These are phyloP conservation scores for Rhinoraja longicauda DNA, from an alignment of 2,797 vertebrate species.

Conservation along the genomic window DNA sequence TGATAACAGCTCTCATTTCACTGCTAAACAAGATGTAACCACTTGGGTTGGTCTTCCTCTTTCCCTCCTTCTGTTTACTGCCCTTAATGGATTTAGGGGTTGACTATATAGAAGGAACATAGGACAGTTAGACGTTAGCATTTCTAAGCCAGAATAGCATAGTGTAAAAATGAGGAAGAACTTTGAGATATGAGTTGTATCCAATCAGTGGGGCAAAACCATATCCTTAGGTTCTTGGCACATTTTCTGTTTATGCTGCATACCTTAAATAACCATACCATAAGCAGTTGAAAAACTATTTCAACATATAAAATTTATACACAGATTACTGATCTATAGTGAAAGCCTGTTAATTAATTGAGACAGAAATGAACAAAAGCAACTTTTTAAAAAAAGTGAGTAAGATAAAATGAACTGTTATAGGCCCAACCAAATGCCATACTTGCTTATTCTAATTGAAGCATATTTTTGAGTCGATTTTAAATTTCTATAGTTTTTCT, in stretches of 20 bases:
- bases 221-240: neutral
- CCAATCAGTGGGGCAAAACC: neutral
- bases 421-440: neutral
- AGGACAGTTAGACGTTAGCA: slow-evolving; percentile 40
- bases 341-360: neutral
- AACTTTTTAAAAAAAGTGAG: neutral
- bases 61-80: slow-evolving; percentile 89
- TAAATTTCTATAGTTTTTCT: neutral
- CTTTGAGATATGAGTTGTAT: neutral
- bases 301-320: neutral
- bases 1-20: slow-evolving; percentile 97
- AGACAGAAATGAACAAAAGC: neutral
- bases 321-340: slow-evolving; percentile 10
- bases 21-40: slow-evolving; percentile 99
- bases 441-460: neutral
- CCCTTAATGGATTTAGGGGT: slow-evolving; percentile 90
- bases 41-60: slow-evolving; percentile 98
- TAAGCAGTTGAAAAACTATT: neutral
- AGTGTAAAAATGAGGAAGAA: neutral
- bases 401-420: neutral
- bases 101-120: slow-evolving; percentile 65
- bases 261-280: neutral
- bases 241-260: neutral
- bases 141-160: neutral
- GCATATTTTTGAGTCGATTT: neutral